Percentiles rank a stretch among this genome's conserved stretches.
Conservation (phyloP, 92 coral and sea anemone genomes). For the Bergia sp. region DNA sequence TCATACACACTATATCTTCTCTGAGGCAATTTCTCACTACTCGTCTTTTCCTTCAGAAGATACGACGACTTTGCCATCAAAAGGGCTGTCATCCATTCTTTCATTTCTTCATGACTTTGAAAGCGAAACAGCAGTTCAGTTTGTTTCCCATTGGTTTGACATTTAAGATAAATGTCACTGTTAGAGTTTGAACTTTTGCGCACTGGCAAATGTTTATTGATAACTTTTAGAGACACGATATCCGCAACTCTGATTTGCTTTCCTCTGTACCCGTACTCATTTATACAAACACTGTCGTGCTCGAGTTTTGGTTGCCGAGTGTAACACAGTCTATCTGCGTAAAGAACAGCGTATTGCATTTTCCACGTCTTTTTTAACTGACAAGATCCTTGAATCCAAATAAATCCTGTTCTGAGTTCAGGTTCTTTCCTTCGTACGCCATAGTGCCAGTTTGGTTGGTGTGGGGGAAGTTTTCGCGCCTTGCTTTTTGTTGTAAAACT, state of each 20-base stretch:
- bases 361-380: constrained; percentile 24
- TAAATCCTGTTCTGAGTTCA: constrained; percentile 10
- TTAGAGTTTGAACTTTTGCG: background rate
- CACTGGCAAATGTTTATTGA: constrained; percentile 14
- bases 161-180: background rate
- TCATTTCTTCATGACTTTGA: constrained; percentile 34
- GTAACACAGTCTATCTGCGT: constrained; percentile 35
- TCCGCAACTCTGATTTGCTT: background rate
- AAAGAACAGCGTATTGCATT: constrained; percentile 23
- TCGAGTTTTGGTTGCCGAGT: constrained; percentile 3
- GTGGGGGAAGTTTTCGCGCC: background rate
- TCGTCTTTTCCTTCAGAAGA: constrained; percentile 5
- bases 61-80: constrained; percentile 34
- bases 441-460: constrained; percentile 12
- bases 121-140: constrained; percentile 34
- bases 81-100: constrained; percentile 39
- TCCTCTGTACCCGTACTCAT: background rate
- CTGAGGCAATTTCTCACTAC: background rate
- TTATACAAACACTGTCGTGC: background rate
- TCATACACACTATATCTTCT: background rate
- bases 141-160: background rate
- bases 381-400: constrained; percentile 17
- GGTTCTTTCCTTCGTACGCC: constrained; percentile 7
- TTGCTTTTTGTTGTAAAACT: constrained; percentile 13
- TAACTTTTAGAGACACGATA: constrained; percentile 34